Evolutionary conservation across 2,113 vertebrate species (phyloP).

Genomic region (Corythoichthys intestinalis): DNA sequence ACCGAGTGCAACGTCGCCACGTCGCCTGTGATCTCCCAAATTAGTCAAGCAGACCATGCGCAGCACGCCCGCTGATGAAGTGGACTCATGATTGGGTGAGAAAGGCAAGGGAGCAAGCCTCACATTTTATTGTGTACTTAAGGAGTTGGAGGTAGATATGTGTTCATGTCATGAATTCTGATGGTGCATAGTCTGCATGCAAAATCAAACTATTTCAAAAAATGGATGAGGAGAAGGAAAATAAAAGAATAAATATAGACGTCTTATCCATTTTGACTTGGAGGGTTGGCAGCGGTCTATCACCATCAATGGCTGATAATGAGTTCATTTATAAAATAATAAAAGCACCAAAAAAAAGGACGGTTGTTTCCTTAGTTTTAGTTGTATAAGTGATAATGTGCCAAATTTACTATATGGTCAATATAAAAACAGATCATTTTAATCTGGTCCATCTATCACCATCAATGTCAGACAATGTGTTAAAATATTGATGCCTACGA

Average conservation of each 20-base stretch:
- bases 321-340: too few relatives aligned
- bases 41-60: constrained; percentile 57
- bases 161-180: background rate
- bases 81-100: constrained; percentile 47
- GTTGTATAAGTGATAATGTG: too few relatives aligned
- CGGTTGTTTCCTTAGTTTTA: too few relatives aligned
- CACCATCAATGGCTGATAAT: too few relatives aligned
- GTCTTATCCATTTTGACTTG: too few relatives aligned
- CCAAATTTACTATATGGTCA: too few relatives aligned
- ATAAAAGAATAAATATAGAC: background rate
- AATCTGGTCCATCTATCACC: too few relatives aligned
- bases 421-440: too few relatives aligned
- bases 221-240: background rate
- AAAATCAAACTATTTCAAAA: constrained; percentile 4
- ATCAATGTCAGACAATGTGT: too few relatives aligned
- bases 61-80: constrained; percentile 50
- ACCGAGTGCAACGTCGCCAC: constrained; percentile 56
- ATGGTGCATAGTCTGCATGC: background rate
- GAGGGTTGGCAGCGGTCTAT: too few relatives aligned
- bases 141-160: constrained; percentile 24
- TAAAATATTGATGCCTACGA: too few relatives aligned
- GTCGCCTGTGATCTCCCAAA: constrained; percentile 61
- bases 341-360: too few relatives aligned
- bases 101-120: constrained; percentile 20
- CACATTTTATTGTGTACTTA: constrained; percentile 30